These are phyloP conservation scores for Cheilosia urbana DNA, from an alignment of 2,888 invertebrate genomes.

Conservation along the genomic window DNA sequence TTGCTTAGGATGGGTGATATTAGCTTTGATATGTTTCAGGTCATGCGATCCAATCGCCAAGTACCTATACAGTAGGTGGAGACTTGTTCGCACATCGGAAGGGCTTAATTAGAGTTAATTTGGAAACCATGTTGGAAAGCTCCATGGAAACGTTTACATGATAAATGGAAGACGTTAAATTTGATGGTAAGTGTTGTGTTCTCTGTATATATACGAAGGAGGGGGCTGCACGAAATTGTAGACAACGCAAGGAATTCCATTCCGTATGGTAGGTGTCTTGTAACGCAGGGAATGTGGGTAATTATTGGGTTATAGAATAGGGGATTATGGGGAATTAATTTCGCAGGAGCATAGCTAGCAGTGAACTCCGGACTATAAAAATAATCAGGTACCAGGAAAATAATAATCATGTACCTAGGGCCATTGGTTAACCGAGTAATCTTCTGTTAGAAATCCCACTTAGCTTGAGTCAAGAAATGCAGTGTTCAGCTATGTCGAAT, in stretches of 20 bases:
- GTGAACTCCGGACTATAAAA: background rate
- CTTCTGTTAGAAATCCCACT: too few species aligned
- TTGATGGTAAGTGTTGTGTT: background rate
- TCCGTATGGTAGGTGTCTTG: background rate
- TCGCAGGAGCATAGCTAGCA: background rate
- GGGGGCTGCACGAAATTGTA: background rate
- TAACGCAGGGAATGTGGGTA: conserved; percentile 12
- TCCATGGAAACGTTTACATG: conserved; percentile 77
- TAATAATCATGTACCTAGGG: too few species aligned
- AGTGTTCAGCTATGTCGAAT: too few species aligned
- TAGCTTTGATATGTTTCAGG: conserved; percentile 77
- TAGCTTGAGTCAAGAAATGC: too few species aligned
- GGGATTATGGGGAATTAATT: conserved; percentile 19
- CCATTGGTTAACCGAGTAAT: too few species aligned
- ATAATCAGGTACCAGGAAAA: background rate
- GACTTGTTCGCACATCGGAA: conserved; percentile 54
- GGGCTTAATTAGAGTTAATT: conserved; percentile 73
- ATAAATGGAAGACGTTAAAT: conserved; percentile 36
- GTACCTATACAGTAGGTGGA: background rate
- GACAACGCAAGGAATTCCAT: background rate
- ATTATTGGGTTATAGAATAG: conserved; percentile 24
- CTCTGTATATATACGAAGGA: background rate
- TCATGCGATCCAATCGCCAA: conserved; percentile 70
- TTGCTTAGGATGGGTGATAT: conserved; percentile 48
- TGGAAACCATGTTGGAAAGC: conserved; percentile 78